phyloP scores from a whole-genome alignment of 2,113 vertebrate genomes.

The Natator depressus region DNA sequence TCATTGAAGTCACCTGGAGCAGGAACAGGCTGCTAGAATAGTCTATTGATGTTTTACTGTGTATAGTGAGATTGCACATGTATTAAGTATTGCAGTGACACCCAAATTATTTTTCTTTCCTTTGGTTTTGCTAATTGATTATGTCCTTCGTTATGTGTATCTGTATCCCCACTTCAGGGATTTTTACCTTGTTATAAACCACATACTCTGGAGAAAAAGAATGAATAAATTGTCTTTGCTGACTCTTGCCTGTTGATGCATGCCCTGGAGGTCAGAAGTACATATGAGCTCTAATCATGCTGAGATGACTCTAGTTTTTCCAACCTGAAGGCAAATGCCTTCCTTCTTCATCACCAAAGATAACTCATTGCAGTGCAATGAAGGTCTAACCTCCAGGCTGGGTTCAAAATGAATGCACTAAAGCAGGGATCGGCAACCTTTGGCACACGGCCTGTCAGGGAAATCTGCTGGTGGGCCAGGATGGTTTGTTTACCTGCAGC shows the following conservation, averaged over 20 bases:
- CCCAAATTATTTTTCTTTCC: constrained; percentile 3
- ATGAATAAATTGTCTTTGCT: constrained; percentile 26
- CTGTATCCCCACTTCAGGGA: neutral
- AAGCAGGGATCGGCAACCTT: neutral
- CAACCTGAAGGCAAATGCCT: constrained; percentile 71
- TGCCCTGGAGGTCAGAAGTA: constrained; percentile 54
- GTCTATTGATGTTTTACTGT: neutral
- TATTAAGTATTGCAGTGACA: neutral
- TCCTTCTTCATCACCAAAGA: constrained; percentile 38
- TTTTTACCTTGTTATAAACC: constrained; percentile 31
- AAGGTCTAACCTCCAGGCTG: constrained; percentile 30
- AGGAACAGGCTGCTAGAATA: neutral
- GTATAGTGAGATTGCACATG: neutral
- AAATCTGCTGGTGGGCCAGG: too few relatives aligned
- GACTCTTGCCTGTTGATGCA: constrained; percentile 59
- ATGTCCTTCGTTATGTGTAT: neutral
- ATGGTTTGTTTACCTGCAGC: too few relatives aligned
- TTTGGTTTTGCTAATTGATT: constrained; percentile 1
- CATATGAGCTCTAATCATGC: constrained; percentile 26
- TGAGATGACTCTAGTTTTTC: constrained; percentile 36
- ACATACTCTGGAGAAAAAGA: constrained; percentile 30
- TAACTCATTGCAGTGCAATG: constrained; percentile 46
- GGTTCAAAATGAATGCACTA: constrained; percentile 12
- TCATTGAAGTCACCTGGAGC: neutral
- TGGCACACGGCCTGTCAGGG: too few relatives aligned